Evolutionary conservation across 2,797 vertebrate species (phyloP).

Genomic region (Prunella strophiata): DNA sequence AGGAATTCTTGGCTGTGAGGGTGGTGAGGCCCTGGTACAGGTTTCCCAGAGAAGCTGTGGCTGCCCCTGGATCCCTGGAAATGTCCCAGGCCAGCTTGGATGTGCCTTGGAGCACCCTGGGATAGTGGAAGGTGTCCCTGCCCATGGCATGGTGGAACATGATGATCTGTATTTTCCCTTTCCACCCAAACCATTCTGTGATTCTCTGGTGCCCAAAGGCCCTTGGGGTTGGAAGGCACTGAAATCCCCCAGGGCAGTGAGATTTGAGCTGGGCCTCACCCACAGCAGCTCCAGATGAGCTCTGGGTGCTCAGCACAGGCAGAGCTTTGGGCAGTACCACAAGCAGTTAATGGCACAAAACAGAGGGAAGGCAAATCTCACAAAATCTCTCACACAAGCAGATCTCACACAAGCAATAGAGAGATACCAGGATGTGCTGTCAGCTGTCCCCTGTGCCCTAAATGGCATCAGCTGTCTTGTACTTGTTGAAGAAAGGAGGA

Average conservation of each 20-base stretch:
- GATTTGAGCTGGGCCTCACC: background rate
- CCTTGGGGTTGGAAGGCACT: background rate
- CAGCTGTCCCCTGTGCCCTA: background rate
- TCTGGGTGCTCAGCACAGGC: background rate
- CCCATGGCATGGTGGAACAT: fast-evolving
- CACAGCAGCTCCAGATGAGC: background rate
- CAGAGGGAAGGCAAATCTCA: background rate
- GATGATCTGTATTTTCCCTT: background rate
- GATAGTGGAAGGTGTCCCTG: fast-evolving
- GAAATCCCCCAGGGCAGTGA: fast-evolving
- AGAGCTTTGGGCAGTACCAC: background rate
- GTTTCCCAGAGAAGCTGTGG: background rate
- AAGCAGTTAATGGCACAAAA: background rate
- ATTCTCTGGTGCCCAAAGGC: background rate
- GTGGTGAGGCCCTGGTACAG: fast-evolving
- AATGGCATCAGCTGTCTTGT: background rate
- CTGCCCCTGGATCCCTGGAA: background rate
- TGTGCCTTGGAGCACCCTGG: fast-evolving
- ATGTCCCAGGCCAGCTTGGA: background rate
- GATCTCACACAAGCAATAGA: background rate
- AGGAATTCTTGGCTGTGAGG: fast-evolving
- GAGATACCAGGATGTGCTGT: background rate
- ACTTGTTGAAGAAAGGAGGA: background rate
- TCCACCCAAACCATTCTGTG: background rate
- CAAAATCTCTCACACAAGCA: background rate